A percentile compares a stretch with the other conserved stretches of the same genome.
phyloP scores from a whole-genome alignment of 2,888 invertebrate genomes.

The Antheraea assamensis region DNA sequence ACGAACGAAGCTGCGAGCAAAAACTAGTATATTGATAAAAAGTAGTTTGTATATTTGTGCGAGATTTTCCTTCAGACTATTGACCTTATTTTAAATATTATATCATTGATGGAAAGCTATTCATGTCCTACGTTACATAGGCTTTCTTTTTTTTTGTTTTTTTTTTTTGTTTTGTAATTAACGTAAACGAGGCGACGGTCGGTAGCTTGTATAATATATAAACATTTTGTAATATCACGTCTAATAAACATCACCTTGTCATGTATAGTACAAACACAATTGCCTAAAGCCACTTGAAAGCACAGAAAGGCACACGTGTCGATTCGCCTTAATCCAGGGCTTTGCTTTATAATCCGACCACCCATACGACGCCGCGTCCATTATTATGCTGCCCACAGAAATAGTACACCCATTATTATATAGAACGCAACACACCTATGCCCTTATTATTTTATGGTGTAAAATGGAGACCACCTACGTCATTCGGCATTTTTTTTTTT shows the following conservation, averaged over 20 bases:
- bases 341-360: slow-evolving; percentile 77
- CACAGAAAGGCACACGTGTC: slow-evolving; percentile 74
- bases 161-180: no score
- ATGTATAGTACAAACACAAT: slow-evolving; percentile 58
- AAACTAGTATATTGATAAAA: no score
- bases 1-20: no score
- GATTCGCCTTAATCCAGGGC: slow-evolving; percentile 74
- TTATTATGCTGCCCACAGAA: slow-evolving; percentile 68
- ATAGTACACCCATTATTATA: slow-evolving; percentile 74
- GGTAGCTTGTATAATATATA: background rate
- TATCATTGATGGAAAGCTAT: no score
- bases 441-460: slow-evolving; percentile 74
- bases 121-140: no score
- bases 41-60: no score
- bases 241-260: slow-evolving; percentile 33
- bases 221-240: slow-evolving; percentile 19
- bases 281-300: slow-evolving; percentile 70
- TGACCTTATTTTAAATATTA: no score
- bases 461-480: slow-evolving; percentile 76
- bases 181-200: no score
- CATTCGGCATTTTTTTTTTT: slow-evolving; percentile 31
- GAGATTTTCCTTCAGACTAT: no score
- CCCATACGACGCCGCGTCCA: slow-evolving; percentile 61
- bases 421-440: slow-evolving; percentile 69
- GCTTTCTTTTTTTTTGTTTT: no score